phyloP scores from a whole-genome alignment of 2,797 vertebrate genomes.

The Sebastes umbrosus region DNA sequence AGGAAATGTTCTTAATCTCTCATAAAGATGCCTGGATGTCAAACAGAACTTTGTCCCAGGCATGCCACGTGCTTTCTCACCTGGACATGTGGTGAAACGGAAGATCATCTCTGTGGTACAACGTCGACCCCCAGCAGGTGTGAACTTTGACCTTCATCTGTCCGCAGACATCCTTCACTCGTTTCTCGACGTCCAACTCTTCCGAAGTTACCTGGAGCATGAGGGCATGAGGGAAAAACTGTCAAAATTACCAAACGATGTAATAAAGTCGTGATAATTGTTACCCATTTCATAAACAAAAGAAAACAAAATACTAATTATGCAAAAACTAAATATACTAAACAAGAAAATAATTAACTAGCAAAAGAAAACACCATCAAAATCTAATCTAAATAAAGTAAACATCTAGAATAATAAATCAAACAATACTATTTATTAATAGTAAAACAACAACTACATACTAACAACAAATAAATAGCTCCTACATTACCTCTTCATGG shows the following conservation, averaged over 20 bases:
- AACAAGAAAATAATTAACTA: too few species aligned
- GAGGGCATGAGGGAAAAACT: neutral
- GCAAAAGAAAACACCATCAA: too few species aligned
- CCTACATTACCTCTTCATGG: slow-evolving; percentile 83
- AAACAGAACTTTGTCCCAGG: neutral
- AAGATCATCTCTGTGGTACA: slow-evolving; percentile 86
- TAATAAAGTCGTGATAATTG: neutral
- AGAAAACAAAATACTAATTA: too few species aligned
- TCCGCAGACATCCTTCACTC: slow-evolving; percentile 78
- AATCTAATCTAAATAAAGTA: too few species aligned
- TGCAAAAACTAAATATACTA: too few species aligned
- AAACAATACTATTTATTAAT: too few species aligned
- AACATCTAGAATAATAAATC: too few species aligned
- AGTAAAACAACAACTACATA: too few species aligned
- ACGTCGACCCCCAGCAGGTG: slow-evolving; percentile 85
- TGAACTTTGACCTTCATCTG: slow-evolving; percentile 82
- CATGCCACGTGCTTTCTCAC: slow-evolving; percentile 50
- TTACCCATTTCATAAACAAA: too few species aligned
- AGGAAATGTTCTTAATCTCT: slow-evolving; percentile 4
- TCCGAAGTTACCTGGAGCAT: slow-evolving; percentile 81
- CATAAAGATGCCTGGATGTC: neutral
- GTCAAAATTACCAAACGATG: neutral
- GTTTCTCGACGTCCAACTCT: slow-evolving; percentile 83
- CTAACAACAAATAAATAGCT: too few species aligned
- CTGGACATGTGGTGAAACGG: slow-evolving; percentile 82